These are phyloP conservation scores for Eurosta solidaginis DNA, from an alignment of 1,140 invertebrate genomes.

Conservation along the genomic window DNA sequence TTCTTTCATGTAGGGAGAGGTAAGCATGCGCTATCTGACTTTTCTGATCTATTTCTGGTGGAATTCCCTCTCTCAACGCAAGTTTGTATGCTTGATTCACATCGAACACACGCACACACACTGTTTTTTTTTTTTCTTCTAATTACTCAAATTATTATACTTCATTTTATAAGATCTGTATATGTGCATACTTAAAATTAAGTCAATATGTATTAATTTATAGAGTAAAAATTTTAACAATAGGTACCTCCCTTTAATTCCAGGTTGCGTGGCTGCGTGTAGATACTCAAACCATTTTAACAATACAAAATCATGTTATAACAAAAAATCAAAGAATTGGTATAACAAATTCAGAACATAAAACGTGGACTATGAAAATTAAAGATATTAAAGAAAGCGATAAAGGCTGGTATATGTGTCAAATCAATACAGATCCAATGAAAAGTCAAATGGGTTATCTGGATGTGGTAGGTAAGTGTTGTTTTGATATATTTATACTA, in stretches of 20 bases:
- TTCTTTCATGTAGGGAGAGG: too few relatives aligned
- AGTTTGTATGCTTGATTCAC: too few relatives aligned
- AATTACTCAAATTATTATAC: too few relatives aligned
- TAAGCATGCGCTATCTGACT: too few relatives aligned
- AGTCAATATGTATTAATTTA: too few relatives aligned
- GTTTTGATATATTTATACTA: too few relatives aligned
- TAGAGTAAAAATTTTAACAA: too few relatives aligned
- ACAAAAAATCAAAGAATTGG: constrained; percentile 87
- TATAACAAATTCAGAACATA: constrained; percentile 82
- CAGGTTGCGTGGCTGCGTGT: constrained; percentile 90
- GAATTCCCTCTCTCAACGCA: too few relatives aligned
- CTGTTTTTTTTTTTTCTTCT: too few relatives aligned
- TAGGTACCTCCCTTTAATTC: constrained; percentile 45
- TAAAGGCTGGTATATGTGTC: constrained; percentile 86
- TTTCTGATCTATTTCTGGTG: too few relatives aligned
- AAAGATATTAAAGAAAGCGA: constrained; percentile 74
- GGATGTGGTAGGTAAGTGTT: constrained; percentile 82
- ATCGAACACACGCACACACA: too few relatives aligned
- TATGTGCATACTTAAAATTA: background rate
- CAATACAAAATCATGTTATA: constrained; percentile 87
- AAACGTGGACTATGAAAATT: constrained; percentile 83
- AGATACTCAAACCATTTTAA: constrained; percentile 90
- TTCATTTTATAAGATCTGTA: too few relatives aligned
- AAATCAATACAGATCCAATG: constrained; percentile 87
- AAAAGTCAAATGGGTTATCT: constrained; percentile 85